Conservation (phyloP, 2,888 invertebrate genomes). For the Drosophila mercatorum region DNA sequence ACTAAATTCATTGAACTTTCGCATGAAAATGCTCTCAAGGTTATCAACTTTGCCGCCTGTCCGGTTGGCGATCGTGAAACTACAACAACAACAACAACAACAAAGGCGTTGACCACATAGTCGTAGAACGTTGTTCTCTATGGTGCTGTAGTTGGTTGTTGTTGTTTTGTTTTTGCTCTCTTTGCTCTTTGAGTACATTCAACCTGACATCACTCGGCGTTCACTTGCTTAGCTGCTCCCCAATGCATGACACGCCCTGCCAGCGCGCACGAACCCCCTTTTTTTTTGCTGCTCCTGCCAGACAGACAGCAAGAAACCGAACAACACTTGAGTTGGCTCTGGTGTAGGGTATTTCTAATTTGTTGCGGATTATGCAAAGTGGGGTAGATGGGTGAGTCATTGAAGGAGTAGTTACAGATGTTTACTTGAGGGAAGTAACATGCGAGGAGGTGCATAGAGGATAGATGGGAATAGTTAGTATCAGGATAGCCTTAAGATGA, state of each 20-base stretch:
- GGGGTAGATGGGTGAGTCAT: neutral
- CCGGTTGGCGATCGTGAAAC: slow-evolving; percentile 65
- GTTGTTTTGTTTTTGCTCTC: slow-evolving; percentile 7
- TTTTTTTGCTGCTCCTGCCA: neutral
- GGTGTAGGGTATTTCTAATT: neutral
- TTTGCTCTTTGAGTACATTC: slow-evolving; percentile 63
- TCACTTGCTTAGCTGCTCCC: slow-evolving; percentile 50
- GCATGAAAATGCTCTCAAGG: slow-evolving; percentile 84
- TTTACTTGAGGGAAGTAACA: neutral
- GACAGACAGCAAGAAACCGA: neutral
- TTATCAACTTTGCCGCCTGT: slow-evolving; percentile 82
- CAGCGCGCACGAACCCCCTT: neutral
- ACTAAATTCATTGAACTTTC: slow-evolving; percentile 84
- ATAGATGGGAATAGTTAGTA: too few species aligned
- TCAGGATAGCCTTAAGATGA: too few species aligned
- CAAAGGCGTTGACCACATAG: slow-evolving; percentile 31
- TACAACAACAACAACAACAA: slow-evolving; percentile 26
- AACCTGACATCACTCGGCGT: slow-evolving; percentile 55
- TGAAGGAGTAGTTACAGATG: too few species aligned
- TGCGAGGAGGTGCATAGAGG: too few species aligned
- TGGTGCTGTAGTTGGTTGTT: slow-evolving; percentile 55
- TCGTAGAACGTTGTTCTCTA: slow-evolving; percentile 56
- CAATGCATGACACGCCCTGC: slow-evolving; percentile 56
- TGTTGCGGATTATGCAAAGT: neutral
- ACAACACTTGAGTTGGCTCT: slow-evolving; percentile 8